Conservation (phyloP, 2,113 vertebrate genomes). For the Myocastor coypus region DNA sequence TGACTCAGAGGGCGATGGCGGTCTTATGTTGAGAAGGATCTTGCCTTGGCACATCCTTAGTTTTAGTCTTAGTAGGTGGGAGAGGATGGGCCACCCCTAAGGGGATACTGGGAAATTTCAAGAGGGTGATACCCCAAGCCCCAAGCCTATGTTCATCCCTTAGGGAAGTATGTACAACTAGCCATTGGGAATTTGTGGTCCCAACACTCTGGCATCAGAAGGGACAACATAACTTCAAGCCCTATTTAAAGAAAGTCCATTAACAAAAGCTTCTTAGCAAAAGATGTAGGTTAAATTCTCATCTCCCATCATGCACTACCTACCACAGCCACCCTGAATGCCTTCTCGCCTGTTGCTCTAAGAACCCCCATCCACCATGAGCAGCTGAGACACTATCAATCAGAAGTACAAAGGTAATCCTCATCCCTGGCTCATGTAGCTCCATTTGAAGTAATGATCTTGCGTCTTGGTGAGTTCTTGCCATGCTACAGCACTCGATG, state of each 20-base stretch:
- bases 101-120: not conserved
- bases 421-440: not conserved
- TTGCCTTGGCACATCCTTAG: not conserved
- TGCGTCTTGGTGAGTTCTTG: constrained; percentile 17
- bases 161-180: not conserved
- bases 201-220: not conserved
- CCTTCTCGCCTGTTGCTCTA: constrained; percentile 7
- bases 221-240: not conserved
- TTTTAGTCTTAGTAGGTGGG: not conserved
- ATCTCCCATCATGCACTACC: not conserved
- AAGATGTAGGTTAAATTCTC: not conserved
- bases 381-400: not conserved
- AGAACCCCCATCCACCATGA: constrained; percentile 18
- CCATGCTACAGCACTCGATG: not conserved
- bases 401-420: constrained; percentile 37
- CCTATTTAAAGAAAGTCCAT: not conserved
- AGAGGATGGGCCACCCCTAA: not conserved
- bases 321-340: not conserved
- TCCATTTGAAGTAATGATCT: constrained; percentile 39
- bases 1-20: not conserved
- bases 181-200: not conserved
- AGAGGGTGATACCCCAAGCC: not conserved
- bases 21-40: not conserved
- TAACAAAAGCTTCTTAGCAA: not conserved
- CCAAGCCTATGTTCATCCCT: not conserved